Base-by-base conservation (phyloP, 2,113 vertebrate species). In the Thunnus thynnus region DNA sequence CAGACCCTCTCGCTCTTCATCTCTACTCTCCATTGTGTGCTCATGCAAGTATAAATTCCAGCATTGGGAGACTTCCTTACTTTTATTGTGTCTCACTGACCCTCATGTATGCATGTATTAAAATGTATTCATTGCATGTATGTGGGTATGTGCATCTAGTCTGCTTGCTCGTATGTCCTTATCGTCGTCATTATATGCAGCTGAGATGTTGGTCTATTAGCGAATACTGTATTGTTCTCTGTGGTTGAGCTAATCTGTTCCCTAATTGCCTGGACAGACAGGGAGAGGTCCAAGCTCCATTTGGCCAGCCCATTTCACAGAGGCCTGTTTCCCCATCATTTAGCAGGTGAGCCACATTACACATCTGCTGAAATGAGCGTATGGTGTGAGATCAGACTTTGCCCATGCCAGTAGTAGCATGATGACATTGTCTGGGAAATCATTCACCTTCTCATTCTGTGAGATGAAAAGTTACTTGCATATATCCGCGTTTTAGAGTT, bases 331-430 rank as follows among this genome's bases (percentile, higher is more conserved):
- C 85, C 83, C 86, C 71, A 13, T 88, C 86, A 93, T 94, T 93
- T 92, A 93, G 88, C 93, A 92, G 90, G 86, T 87, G 78, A 91
- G 86, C 83, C 85, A 82, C 87, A 90, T 94, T 86, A 82, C 78
- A 87, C 93, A 94, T 93, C 91, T 93, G 93, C 90, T 83, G 64
- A 80, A 83, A 87, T 70, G 78, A 88, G 74, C 7, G 30, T 58
- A 64, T 69, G 72, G 55, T 56, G 70, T 52, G 79, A 50, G 86
- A 80, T 88, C 50, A 60, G 74, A 82, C 71, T 27, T 55, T 60
- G 48, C 73, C 65, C 47, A 12, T 25, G 50, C 50, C 71, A 17
- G 57, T 55, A 74, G 18, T 2, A 22, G 44, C 62, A 72, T 80
- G 69, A 65, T 77, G 55, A 75, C 74, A 73, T 76, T 77, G 65